Evolutionary conservation across 2,888 invertebrate genomes (phyloP).

Genomic region (Gasteruption jaculator): DNA sequence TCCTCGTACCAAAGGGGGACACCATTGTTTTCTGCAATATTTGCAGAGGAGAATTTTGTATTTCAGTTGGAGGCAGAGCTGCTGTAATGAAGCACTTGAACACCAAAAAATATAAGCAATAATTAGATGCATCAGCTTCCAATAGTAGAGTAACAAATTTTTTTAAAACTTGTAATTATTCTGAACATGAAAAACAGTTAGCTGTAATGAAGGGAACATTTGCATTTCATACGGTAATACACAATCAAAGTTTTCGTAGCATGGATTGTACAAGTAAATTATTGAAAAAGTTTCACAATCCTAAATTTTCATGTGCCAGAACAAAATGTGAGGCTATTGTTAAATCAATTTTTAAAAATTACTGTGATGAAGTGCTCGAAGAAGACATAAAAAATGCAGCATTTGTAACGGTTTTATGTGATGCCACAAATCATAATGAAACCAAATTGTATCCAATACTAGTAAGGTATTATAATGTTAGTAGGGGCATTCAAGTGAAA

Average conservation of each 20-base stretch:
- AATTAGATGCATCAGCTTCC: too few relatives aligned
- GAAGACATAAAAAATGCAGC: constrained; percentile 16
- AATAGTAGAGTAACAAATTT: constrained; percentile 4
- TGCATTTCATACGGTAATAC: constrained; percentile 29
- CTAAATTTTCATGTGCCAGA: too few relatives aligned
- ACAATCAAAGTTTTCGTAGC: constrained; percentile 28
- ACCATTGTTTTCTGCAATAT: too few relatives aligned
- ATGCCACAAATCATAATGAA: constrained; percentile 23
- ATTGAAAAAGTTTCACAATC: too few relatives aligned
- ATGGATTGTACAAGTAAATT: constrained; percentile 31
- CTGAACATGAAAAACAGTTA: constrained; percentile 23
- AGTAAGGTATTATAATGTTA: constrained; percentile 14
- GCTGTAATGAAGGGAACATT: constrained; percentile 26
- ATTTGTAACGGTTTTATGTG: constrained; percentile 17
- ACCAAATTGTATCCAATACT: constrained; percentile 19
- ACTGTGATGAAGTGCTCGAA: constrained; percentile 12
- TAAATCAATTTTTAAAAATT: too few relatives aligned
- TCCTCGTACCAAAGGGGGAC: too few relatives aligned
- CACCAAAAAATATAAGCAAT: too few relatives aligned
- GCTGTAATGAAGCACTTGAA: too few relatives aligned
- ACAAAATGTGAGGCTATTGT: too few relatives aligned
- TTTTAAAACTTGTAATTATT: constrained; percentile 13
- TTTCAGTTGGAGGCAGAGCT: too few relatives aligned
- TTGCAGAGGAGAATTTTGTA: too few relatives aligned
- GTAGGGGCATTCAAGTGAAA: constrained; percentile 15